Conservation (phyloP, 35 echinoderm and acorn worm species). For the Heliocidaris tuberculata region DNA sequence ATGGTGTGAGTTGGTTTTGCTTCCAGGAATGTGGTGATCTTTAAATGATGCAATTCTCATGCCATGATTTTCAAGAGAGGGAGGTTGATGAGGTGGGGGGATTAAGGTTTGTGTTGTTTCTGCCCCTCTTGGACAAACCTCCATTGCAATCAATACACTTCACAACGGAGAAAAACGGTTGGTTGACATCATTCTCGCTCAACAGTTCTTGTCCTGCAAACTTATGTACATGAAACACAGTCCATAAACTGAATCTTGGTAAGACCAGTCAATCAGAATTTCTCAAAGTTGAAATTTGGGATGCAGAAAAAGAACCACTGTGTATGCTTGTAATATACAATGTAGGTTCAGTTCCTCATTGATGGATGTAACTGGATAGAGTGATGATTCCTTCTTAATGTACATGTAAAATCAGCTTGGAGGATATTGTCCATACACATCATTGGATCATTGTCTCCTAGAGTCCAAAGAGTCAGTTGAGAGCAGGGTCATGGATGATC, state of each 20-base stretch:
- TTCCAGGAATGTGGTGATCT: neutral
- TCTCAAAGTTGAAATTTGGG: neutral
- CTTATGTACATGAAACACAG: neutral
- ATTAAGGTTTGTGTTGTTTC: neutral
- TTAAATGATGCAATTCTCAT: neutral
- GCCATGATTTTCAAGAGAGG: neutral
- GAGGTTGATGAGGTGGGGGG: neutral
- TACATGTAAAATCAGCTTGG: neutral
- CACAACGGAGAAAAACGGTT: neutral
- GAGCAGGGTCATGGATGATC: neutral
- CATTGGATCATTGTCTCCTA: neutral
- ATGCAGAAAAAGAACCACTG: neutral
- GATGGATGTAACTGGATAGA: neutral
- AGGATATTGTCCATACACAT: neutral
- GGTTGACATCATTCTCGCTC: neutral
- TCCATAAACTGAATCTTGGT: neutral
- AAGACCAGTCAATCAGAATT: neutral
- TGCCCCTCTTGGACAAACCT: neutral
- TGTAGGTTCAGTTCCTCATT: neutral
- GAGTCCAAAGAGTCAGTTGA: neutral
- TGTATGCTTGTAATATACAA: neutral
- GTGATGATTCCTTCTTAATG: neutral
- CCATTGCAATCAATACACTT: neutral
- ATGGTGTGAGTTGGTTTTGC: neutral
- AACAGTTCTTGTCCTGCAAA: neutral